Conservation (phyloP, 2,113 vertebrate genomes). For the Gambusia holbrooki region DNA sequence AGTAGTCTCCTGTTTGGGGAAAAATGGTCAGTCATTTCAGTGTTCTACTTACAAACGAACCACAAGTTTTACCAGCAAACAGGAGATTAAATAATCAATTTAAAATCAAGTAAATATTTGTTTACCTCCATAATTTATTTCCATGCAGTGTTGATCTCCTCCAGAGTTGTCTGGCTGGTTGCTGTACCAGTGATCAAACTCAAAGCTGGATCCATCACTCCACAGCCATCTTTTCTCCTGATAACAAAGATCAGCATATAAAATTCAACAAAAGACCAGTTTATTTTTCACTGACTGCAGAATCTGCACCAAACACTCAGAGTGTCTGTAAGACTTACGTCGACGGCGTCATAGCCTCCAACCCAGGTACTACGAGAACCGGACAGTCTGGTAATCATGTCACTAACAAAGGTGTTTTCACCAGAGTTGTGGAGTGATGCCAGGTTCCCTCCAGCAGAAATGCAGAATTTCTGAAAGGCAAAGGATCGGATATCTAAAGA, state of each 20-base stretch:
- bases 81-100: not conserved
- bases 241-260: not conserved
- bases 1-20: not conserved
- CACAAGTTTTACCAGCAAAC: not conserved
- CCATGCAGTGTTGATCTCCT: not conserved
- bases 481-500: not conserved
- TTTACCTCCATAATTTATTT: not conserved
- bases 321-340: not conserved
- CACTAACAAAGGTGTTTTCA: not conserved
- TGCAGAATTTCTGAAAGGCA: not conserved
- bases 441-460: constrained; percentile 1
- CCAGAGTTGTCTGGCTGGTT: not conserved
- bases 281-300: not conserved
- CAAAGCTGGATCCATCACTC: not conserved
- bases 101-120: not conserved
- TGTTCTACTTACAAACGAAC: not conserved
- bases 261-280: not conserved
- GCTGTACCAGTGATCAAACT: not conserved
- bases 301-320: no score
- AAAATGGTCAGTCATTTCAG: not conserved
- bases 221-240: not conserved
- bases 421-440: not conserved
- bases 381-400: not conserved
- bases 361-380: not conserved
- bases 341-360: not conserved